A percentile compares a stretch with the other conserved stretches of the same genome.
phyloP scores from a whole-genome alignment of 2,888 invertebrate species.

The Sinopyrophorus schimmeli region DNA sequence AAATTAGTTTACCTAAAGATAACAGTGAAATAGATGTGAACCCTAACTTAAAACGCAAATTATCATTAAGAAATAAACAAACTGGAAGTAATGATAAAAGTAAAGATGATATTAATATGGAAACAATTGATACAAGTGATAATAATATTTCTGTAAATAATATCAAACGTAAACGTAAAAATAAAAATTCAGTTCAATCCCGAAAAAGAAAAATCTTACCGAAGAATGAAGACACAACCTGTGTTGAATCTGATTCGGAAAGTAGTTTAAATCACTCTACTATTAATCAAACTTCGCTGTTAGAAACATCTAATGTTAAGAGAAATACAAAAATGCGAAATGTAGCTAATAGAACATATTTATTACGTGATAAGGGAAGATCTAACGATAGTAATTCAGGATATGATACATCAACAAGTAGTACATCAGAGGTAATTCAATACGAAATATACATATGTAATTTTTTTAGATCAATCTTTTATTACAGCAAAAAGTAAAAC shows the following conservation, averaged over 20 bases:
- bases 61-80: neutral
- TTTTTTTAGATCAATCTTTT: conserved; percentile 14
- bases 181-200: neutral
- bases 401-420: too few species aligned
- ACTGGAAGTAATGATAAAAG: neutral
- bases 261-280: too few species aligned
- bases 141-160: too few species aligned
- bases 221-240: conserved; percentile 4
- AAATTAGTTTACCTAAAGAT: too few species aligned
- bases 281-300: too few species aligned
- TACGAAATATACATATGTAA: conserved; percentile 23
- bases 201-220: too few species aligned
- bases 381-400: too few species aligned
- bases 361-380: too few species aligned
- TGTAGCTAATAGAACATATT: neutral
- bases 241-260: neutral
- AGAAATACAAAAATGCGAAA: neutral
- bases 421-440: conserved; percentile 26
- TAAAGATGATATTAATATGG: neutral
- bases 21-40: too few species aligned
- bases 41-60: too few species aligned
- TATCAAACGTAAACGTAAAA: neutral
- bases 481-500: conserved; percentile 44
- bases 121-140: too few species aligned
- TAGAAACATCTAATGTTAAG: too few species aligned